Evolutionary conservation across 1,140 invertebrate species (phyloP).

Genomic region (Heliothis subflexa): DNA sequence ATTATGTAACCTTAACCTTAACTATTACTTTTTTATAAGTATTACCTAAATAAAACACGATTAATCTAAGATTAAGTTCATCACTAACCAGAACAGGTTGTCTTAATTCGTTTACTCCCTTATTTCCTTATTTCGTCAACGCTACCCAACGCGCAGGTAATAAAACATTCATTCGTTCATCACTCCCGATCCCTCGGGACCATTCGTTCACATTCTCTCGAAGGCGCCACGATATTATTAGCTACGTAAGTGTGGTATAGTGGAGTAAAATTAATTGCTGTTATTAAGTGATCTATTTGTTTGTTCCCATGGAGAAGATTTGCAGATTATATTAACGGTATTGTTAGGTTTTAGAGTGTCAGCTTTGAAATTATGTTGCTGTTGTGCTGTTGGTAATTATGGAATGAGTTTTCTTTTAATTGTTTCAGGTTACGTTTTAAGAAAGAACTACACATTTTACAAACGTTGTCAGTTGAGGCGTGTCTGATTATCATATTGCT

Average conservation of each 20-base stretch:
- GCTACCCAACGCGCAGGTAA: conserved; percentile 27
- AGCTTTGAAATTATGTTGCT: neutral
- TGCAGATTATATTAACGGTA: conserved; percentile 8
- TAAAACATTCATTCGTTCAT: conserved; percentile 61
- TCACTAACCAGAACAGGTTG: conserved; percentile 1
- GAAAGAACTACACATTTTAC: no score
- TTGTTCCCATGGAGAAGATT: neutral
- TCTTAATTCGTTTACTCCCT: neutral
- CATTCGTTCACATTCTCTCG: conserved; percentile 45
- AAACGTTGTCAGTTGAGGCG: no score
- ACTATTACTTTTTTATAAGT: neutral
- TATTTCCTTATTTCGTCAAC: conserved; percentile 10
- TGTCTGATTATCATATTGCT: no score
- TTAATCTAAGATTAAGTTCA: neutral
- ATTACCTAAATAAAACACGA: neutral
- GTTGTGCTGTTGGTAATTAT: neutral
- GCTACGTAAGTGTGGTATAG: conserved; percentile 20
- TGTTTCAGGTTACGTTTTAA: no score
- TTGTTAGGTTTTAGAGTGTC: conserved; percentile 16
- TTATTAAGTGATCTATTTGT: conserved; percentile 35
- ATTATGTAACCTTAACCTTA: no score
- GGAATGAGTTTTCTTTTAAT: neutral
- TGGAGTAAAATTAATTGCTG: conserved; percentile 38
- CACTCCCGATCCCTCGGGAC: conserved; percentile 46
- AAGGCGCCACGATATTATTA: conserved; percentile 33